Evolutionary conservation across 1,140 invertebrate species (phyloP).

Genomic region (Chionoecetes opilio): DNA sequence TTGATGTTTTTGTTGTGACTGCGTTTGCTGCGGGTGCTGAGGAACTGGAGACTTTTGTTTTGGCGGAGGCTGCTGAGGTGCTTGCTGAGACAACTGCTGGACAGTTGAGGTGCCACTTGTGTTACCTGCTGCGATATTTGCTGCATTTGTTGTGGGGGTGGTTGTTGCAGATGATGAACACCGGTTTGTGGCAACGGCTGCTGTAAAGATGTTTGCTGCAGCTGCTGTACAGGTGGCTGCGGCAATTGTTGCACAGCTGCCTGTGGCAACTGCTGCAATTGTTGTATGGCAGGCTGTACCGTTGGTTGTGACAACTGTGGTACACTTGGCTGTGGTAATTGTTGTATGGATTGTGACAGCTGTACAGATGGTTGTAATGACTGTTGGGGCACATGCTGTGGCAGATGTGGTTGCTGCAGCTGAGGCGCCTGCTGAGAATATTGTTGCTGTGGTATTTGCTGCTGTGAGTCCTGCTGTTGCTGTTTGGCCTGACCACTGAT

Average conservation of each 20-base stretch:
- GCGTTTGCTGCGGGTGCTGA: constrained; percentile 21
- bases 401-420: constrained; percentile 35
- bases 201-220: constrained; percentile 34
- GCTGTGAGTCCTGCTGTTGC: constrained; percentile 46
- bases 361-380: constrained; percentile 51
- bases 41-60: constrained; percentile 33
- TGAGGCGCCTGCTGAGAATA: constrained; percentile 36
- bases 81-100: constrained; percentile 12
- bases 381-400: constrained; percentile 61
- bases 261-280: constrained; percentile 22
- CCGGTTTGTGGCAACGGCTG: constrained; percentile 43
- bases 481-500: constrained; percentile 62
- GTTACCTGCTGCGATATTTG: constrained; percentile 35
- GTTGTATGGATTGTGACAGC: constrained; percentile 37
- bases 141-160: constrained; percentile 19
- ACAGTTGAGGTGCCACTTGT: not conserved
- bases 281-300: constrained; percentile 29
- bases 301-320: constrained; percentile 42
- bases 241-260: constrained; percentile 5
- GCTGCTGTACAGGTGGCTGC: constrained; percentile 51
- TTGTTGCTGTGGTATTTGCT: constrained; percentile 68
- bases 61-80: constrained; percentile 40
- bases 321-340: constrained; percentile 32
- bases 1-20: constrained; percentile 35
- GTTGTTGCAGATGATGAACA: constrained; percentile 7